These are phyloP conservation scores for Brachynemurus nebulosus DNA, from an alignment of 2,888 invertebrate species.

Conservation along the genomic window DNA sequence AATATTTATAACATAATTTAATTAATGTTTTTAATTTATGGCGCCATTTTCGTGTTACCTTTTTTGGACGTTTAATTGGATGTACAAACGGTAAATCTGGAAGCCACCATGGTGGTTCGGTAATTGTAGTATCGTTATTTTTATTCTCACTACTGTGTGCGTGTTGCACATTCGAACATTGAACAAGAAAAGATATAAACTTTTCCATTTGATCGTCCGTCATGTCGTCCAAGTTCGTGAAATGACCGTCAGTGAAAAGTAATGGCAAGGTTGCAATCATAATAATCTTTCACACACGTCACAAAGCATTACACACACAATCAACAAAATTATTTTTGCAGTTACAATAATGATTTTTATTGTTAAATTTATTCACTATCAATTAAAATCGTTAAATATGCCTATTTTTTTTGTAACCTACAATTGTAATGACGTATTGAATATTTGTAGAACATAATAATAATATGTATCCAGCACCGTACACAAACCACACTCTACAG, in stretches of 20 bases:
- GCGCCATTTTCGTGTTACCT: slow-evolving; percentile 13
- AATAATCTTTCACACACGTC: too few species aligned
- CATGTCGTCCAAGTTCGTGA: slow-evolving; percentile 13
- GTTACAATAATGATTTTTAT: too few species aligned
- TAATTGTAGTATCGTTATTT: slow-evolving; percentile 6
- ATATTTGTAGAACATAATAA: too few species aligned
- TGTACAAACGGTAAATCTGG: slow-evolving; percentile 15
- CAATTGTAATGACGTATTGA: too few species aligned
- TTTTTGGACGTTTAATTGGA: slow-evolving; percentile 11
- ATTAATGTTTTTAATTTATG: slow-evolving; percentile 15
- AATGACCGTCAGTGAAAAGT: slow-evolving; percentile 1
- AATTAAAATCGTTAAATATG: too few species aligned
- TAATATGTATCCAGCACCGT: too few species aligned
- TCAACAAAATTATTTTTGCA: too few species aligned
- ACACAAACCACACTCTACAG: too few species aligned
- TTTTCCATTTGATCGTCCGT: slow-evolving; percentile 15
- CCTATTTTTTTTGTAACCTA: too few species aligned
- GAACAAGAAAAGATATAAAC: slow-evolving; percentile 19
- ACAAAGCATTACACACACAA: too few species aligned
- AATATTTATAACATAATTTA: slow-evolving; percentile 6
- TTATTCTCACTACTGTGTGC: not conserved
- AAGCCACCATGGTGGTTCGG: slow-evolving; percentile 20
- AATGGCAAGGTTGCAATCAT: slow-evolving; percentile 6
- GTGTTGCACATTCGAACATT: slow-evolving; percentile 12
- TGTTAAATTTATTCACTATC: too few species aligned